These are phyloP conservation scores for Bujurquina vittata DNA, from an alignment of 2,113 vertebrate species.

Conservation along the genomic window DNA sequence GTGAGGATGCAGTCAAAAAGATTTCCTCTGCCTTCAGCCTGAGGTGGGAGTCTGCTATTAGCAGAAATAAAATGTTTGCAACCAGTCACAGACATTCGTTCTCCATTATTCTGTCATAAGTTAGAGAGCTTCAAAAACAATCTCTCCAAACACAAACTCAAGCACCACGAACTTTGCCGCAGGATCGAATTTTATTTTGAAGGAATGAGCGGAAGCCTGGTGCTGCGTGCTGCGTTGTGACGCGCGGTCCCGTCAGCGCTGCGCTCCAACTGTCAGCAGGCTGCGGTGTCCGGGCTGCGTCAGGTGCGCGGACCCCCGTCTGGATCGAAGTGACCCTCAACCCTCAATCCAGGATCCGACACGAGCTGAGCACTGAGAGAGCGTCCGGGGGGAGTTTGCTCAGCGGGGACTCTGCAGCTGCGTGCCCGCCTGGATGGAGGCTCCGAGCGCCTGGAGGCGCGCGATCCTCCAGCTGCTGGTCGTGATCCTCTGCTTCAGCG, in stretches of 20 bases:
- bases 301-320: conserved; percentile 5
- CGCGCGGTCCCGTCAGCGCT: rapidly evolving
- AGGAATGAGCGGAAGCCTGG: background rate
- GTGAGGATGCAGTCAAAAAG: too few species aligned
- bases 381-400: background rate
- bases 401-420: background rate
- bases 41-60: too few species aligned
- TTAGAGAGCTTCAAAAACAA: background rate
- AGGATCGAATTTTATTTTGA: conserved; percentile 32
- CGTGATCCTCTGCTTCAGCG: conserved; percentile 5
- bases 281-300: background rate
- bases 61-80: too few species aligned
- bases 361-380: background rate
- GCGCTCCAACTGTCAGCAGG: conserved; percentile 8
- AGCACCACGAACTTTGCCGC: background rate
- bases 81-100: too few species aligned
- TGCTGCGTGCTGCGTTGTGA: background rate
- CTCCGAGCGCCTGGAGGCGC: background rate
- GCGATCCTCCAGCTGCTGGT: conserved; percentile 19
- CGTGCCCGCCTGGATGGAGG: conserved; percentile 24
- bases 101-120: background rate
- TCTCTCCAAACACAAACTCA: background rate
- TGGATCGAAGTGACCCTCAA: background rate
- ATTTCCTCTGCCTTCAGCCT: too few species aligned
- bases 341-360: background rate